A percentile compares a stretch with the other conserved stretches of the same genome.
These are phyloP conservation scores for Lycocerus yunnanus DNA, from an alignment of 2,888 invertebrate species.

Conservation along the genomic window DNA sequence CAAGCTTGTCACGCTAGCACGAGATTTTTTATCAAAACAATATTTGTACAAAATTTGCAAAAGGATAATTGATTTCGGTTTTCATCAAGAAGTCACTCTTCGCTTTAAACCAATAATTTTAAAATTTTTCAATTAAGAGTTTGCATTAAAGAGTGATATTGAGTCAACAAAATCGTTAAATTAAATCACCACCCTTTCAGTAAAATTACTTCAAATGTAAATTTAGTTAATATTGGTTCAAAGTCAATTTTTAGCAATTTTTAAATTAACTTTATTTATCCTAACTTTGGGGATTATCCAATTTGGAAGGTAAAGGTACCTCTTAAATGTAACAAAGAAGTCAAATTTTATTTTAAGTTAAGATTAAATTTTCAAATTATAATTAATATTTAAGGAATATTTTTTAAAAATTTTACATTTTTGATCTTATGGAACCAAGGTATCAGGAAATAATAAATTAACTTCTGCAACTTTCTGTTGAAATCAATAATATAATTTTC, in stretches of 20 bases:
- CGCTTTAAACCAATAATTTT: background rate
- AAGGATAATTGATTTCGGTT: background rate
- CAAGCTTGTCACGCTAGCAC: background rate
- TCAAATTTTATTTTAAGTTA: too few relatives aligned
- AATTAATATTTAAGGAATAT: too few relatives aligned
- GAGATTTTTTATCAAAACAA: background rate
- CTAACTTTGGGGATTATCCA: too few relatives aligned
- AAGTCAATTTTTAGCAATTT: background rate
- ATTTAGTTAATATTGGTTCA: background rate
- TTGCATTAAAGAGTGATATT: background rate
- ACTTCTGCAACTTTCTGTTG: too few relatives aligned
- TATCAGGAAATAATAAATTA: too few relatives aligned
- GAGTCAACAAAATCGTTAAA: background rate
- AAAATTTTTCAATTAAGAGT: background rate
- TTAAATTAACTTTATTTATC: background rate
- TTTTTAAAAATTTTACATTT: too few relatives aligned
- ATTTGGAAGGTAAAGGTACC: too few relatives aligned
- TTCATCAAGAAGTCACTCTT: background rate
- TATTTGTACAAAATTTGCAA: too few relatives aligned
- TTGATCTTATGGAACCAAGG: too few relatives aligned
- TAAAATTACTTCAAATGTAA: background rate
- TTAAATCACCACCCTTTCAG: background rate
- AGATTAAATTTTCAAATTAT: too few relatives aligned
- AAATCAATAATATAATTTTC: too few relatives aligned
- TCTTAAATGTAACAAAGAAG: too few relatives aligned